Evolutionary conservation across 2,797 vertebrate species (phyloP), one percentile per base, ranked within the genome.

Genomic region (Peromyscus attwateri): DNA sequence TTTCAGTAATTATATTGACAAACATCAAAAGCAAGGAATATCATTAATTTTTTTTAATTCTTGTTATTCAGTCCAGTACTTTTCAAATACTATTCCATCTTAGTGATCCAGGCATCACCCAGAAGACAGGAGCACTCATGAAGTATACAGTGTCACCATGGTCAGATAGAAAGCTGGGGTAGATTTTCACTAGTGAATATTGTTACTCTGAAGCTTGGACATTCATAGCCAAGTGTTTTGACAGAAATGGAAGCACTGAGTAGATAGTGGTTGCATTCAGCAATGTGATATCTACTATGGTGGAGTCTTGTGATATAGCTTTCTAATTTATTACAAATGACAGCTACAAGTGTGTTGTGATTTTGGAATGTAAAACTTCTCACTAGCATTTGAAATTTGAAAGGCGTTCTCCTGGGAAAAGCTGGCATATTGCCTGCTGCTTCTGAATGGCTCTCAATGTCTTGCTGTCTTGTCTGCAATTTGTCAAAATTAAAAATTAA

Each of bases 281-380:
- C 25, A 62, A 17, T 62, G 43, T 49, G 34, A 5, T 89, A 31
- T 83, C 76, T 88, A 83, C 76, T 60, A 66, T 52, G 40, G 16
- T 92, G 23, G 68, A 57, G 85, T 87, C 46, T 84, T 95, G 21
- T 90, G 40, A 79, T 57, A 11, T 17, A 25, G 9, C 34, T 88
- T 95, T 92, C 68, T 95, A 80, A 89, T 91, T 90, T 80, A 79
- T 76, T 89, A 57, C 85, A 92, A 87, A 55, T 55, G 40, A 70
- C 46, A 94, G 40, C 37, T 94, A 52, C 79, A 46, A 91, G 79
- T 80, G 25, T 17, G 16, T 55, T 90, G 29, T 66, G 81, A 80
- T 66, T 95, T 81, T 75, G 73, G 70, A 91, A 95, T 82, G 55
- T 89, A 79, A 79, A 55, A 64, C 60, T 79, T 82, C 16, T 40